These are phyloP conservation scores for Drosophila navojoa DNA, from an alignment of 1,140 invertebrate species.

Conservation along the genomic window DNA sequence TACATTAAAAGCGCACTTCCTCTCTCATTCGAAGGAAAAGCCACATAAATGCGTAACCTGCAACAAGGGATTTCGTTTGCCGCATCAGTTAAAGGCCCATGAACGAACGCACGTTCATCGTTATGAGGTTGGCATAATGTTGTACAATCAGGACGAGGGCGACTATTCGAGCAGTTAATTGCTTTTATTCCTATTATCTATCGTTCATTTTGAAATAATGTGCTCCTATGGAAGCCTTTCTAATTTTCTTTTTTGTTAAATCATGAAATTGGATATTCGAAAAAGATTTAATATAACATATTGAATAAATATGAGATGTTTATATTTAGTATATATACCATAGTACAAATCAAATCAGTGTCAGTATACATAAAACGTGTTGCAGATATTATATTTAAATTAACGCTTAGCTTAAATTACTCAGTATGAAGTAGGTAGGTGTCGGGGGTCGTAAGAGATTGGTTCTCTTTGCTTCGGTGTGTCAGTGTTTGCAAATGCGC, in stretches of 20 bases:
- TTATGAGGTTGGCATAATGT: constrained; percentile 26
- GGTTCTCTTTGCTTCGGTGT: constrained; percentile 61
- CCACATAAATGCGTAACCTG: constrained; percentile 67
- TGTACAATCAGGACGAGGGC: constrained; percentile 26
- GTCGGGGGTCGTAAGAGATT: constrained; percentile 16
- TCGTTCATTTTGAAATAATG: not conserved
- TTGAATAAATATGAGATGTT: not conserved
- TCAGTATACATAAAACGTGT: not conserved
- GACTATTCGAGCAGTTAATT: constrained; percentile 15
- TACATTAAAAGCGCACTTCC: constrained; percentile 59
- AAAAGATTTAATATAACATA: not conserved
- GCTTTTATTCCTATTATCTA: not conserved
- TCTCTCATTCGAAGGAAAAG: constrained; percentile 63
- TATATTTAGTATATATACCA: not conserved
- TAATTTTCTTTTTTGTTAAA: not conserved
- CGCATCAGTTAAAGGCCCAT: constrained; percentile 74
- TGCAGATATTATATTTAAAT: not conserved
- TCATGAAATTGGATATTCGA: no score
- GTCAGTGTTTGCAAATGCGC: constrained; percentile 73
- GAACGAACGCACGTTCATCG: constrained; percentile 60
- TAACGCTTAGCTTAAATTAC: not conserved
- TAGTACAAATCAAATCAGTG: not conserved
- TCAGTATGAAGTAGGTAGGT: constrained; percentile 1
- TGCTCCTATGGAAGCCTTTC: constrained; percentile 30
- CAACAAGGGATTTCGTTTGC: constrained; percentile 66